Evolutionary conservation across 2,888 invertebrate species (phyloP).

Genomic region (Lochmaea crataegi): DNA sequence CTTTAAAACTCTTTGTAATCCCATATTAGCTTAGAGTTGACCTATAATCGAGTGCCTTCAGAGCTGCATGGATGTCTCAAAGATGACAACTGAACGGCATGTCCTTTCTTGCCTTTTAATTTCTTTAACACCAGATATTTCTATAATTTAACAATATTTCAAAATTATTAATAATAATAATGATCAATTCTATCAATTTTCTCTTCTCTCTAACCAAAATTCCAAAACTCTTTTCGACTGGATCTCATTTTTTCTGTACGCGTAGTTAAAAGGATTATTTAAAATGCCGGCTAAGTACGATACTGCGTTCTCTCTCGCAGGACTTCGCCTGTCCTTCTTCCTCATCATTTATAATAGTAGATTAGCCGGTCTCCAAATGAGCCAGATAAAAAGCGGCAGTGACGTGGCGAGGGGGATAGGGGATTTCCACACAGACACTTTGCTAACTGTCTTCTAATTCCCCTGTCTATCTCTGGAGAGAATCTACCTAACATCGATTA

Average conservation of each 20-base stretch:
- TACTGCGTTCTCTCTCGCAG: constrained; percentile 6
- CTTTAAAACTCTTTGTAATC: no score
- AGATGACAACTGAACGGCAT: no score
- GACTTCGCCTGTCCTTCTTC: constrained; percentile 47
- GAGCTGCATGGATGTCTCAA: no score
- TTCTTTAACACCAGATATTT: no score
- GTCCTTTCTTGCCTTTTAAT: no score
- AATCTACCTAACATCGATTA: constrained; percentile 61
- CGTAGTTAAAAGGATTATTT: neutral
- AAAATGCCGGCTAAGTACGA: neutral
- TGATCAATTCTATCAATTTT: no score
- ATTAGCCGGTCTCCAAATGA: constrained; percentile 59
- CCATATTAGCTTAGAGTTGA: no score
- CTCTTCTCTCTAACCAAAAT: no score
- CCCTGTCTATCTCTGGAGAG: constrained; percentile 57
- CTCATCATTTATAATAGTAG: constrained; percentile 63
- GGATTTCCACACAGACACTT: constrained; percentile 59
- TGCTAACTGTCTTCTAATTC: constrained; percentile 63
- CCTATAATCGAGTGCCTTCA: no score
- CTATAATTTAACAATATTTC: no score
- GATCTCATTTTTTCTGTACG: neutral
- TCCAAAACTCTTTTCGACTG: no score
- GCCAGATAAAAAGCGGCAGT: constrained; percentile 56
- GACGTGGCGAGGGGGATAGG: constrained; percentile 41
- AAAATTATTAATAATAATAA: no score